Percentiles rank a stretch among this genome's conserved stretches.
phyloP scores from a whole-genome alignment of 2,113 vertebrate genomes.

The Corydoras sp. region DNA sequence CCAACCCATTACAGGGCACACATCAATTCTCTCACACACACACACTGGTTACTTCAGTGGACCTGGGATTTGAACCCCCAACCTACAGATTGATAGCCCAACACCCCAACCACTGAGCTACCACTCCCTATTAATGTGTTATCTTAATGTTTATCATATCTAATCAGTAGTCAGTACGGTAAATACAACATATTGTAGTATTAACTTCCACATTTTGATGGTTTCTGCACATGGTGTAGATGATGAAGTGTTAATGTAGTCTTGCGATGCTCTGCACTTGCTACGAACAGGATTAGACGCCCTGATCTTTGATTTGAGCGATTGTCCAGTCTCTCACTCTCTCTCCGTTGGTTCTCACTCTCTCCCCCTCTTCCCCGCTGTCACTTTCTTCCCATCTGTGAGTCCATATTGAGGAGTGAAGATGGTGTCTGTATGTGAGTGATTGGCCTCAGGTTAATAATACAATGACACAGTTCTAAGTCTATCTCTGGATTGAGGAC shows the following conservation, averaged over 20 bases:
- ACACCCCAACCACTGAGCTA: no score
- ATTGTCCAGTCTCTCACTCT: no score
- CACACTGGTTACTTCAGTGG: no score
- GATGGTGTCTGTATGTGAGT: conserved; percentile 51
- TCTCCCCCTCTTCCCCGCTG: neutral
- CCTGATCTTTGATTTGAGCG: neutral
- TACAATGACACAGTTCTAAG: conserved; percentile 69
- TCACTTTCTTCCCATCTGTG: neutral
- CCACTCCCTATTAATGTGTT: no score
- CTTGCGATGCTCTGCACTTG: neutral
- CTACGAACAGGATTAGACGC: neutral
- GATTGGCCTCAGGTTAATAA: conserved; percentile 59
- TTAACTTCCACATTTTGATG: no score
- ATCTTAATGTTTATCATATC: no score
- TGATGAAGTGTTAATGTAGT: neutral
- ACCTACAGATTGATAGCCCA: no score
- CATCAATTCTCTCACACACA: no score
- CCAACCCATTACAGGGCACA: no score
- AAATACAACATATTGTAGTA: no score
- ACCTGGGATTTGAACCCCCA: no score
- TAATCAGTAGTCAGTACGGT: no score
- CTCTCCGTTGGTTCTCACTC: neutral
- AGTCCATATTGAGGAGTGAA: conserved; percentile 18
- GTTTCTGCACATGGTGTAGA: neutral
- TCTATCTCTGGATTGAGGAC: conserved; percentile 76